Base-by-base conservation (phyloP, 1,140 invertebrate species). In the Acromyrmex echinatior region DNA sequence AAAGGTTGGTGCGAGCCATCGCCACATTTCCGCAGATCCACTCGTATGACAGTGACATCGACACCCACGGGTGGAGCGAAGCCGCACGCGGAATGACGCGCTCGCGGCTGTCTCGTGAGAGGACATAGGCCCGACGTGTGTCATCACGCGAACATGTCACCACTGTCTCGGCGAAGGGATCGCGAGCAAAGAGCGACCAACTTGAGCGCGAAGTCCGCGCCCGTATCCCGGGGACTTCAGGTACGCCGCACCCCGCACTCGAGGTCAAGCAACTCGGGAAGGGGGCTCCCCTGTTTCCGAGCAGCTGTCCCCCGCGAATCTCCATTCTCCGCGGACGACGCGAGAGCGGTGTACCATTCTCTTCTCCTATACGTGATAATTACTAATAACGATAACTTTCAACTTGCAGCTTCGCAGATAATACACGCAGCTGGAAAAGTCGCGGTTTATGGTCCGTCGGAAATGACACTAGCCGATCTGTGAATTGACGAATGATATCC, bases 361-460 rank as follows among this genome's bases (percentile, higher is more conserved):
- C 35, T 14, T 16, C 65, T 45, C 14, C 0, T 68, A 0, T 16
- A 25, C 12, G 6, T n/a, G 60, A 77, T 76, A 51, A 25, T 53
- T 60, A 16, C 4, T 25, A 60, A 9, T 49, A 18, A 65, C 7
- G 68, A 45, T 49, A 53, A 87, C 60, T 31, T 82, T 73, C 5
- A n/a, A 62, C 53, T 84, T 77, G 31, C 80, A 93, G 92, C 86
- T 93, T 93, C 92, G 76, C 90, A 93, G 93, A 90, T 93, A 93
- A 87, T 93, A 92, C 89, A 93, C 92, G 88, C 81, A 88, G 63
- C 35, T 77, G 88, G 91, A 60, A 77, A 73, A 88, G 81, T 58
- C 78, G 86, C 28, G 90, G 58, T 51, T 73, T 87, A 77, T 73
- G 88, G 2, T 81, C 79, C 60, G 66, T 21, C 76, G 79, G 87